Conservation (phyloP, 2,888 invertebrate genomes). For the Aspidiotus destructor region DNA sequence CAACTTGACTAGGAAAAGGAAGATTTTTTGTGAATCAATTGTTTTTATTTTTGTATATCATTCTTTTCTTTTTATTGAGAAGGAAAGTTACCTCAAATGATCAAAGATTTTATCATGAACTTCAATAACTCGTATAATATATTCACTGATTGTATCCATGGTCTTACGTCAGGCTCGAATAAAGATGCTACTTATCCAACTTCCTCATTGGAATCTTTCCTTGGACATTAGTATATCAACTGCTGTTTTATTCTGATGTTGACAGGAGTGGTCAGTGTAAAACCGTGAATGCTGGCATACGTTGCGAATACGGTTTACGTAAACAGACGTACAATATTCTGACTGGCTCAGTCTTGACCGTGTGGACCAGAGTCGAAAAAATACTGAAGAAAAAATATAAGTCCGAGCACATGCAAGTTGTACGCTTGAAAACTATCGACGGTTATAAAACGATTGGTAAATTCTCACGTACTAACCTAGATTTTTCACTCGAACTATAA, state of each 20-base stretch:
- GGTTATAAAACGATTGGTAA: slow-evolving; percentile 82
- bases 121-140: too few species aligned
- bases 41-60: too few species aligned
- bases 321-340: slow-evolving; percentile 87
- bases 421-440: slow-evolving; percentile 78
- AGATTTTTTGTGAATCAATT: too few species aligned
- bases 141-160: neutral
- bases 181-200: too few species aligned
- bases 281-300: slow-evolving; percentile 59
- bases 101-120: too few species aligned
- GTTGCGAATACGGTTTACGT: slow-evolving; percentile 89
- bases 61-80: too few species aligned
- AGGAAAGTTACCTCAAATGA: too few species aligned
- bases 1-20: too few species aligned
- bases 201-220: too few species aligned
- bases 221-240: too few species aligned
- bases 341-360: slow-evolving; percentile 91
- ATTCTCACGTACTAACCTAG: slow-evolving; percentile 40
- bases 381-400: slow-evolving; percentile 68
- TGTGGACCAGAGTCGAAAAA: slow-evolving; percentile 91
- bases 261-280: slow-evolving; percentile 63
- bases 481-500: neutral
- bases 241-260: too few species aligned
- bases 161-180: neutral
- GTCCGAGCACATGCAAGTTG: slow-evolving; percentile 86